phyloP scores from a whole-genome alignment of 2,888 invertebrate species.

The Rhimphoctona megacephalus region DNA sequence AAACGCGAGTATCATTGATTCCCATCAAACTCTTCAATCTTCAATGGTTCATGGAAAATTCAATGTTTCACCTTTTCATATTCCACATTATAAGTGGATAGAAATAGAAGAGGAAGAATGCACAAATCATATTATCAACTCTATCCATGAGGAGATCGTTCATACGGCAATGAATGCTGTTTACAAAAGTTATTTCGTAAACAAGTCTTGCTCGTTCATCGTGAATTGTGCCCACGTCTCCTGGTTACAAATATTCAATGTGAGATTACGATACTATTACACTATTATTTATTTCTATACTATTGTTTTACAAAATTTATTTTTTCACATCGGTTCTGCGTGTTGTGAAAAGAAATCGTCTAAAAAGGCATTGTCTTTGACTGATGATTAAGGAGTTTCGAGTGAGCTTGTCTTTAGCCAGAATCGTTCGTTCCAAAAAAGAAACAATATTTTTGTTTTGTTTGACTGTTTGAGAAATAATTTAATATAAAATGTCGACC shows the following conservation, averaged over 20 bases:
- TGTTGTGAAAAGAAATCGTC: neutral
- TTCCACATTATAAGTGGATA: constrained; percentile 65
- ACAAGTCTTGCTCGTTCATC: constrained; percentile 61
- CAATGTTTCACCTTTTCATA: constrained; percentile 51
- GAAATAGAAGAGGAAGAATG: constrained; percentile 65
- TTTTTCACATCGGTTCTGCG: neutral
- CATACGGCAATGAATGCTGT: constrained; percentile 43
- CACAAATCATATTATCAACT: constrained; percentile 55
- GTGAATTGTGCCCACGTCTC: constrained; percentile 62
- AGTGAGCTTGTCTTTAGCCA: too few species aligned
- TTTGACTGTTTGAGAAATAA: too few species aligned
- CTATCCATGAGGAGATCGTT: constrained; percentile 72
- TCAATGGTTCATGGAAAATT: neutral
- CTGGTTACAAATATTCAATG: constrained; percentile 67
- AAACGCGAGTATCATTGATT: neutral
- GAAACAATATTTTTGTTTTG: too few species aligned
- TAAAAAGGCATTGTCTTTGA: neutral
- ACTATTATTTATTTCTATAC: neutral
- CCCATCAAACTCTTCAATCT: neutral
- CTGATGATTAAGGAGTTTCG: neutral
- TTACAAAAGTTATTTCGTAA: constrained; percentile 49
- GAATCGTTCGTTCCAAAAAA: too few species aligned
- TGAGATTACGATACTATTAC: constrained; percentile 12
- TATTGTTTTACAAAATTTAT: neutral
- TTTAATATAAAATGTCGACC: too few species aligned